Evolutionary conservation across 1,140 invertebrate genomes (phyloP).

Genomic region (Hyles euphorbiae): DNA sequence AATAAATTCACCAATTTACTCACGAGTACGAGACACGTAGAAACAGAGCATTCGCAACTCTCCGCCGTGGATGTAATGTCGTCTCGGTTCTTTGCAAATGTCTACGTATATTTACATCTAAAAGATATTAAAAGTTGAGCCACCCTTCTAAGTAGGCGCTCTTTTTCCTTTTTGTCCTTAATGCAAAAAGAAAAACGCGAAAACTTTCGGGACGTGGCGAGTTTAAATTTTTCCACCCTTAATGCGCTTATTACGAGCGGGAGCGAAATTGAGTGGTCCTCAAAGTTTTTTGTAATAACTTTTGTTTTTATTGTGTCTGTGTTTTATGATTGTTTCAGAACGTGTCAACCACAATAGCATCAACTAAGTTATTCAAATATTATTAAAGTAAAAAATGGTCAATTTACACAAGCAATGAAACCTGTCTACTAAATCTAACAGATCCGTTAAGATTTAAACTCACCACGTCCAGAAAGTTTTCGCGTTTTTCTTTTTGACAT

Average conservation of each 20-base stretch:
- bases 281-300: slow-evolving; percentile 35
- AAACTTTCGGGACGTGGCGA: slow-evolving; percentile 64
- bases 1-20: slow-evolving; percentile 40
- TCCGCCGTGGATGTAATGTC: not conserved
- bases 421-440: too few relatives aligned
- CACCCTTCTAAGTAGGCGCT: slow-evolving; percentile 68
- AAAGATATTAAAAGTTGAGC: slow-evolving; percentile 64
- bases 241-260: slow-evolving; percentile 73
- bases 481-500: slow-evolving; percentile 72
- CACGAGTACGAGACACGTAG: not conserved
- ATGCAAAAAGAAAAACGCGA: slow-evolving; percentile 73
- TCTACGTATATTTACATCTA: slow-evolving; percentile 18
- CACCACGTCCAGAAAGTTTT: slow-evolving; percentile 62
- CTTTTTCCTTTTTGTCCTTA: slow-evolving; percentile 68
- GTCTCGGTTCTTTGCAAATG: not conserved
- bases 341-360: too few relatives aligned
- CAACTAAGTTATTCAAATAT: too few relatives aligned
- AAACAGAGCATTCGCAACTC: slow-evolving; percentile 2
- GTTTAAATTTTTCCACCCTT: slow-evolving; percentile 72
- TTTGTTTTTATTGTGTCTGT: slow-evolving; percentile 12
- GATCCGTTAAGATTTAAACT: slow-evolving; percentile 61
- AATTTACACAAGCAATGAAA: too few relatives aligned
- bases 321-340: slow-evolving; percentile 8
- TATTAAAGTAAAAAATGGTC: too few relatives aligned
- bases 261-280: slow-evolving; percentile 43